phyloP scores from a whole-genome alignment of 2,888 invertebrate genomes.

The Scaptomyza polygonia region DNA sequence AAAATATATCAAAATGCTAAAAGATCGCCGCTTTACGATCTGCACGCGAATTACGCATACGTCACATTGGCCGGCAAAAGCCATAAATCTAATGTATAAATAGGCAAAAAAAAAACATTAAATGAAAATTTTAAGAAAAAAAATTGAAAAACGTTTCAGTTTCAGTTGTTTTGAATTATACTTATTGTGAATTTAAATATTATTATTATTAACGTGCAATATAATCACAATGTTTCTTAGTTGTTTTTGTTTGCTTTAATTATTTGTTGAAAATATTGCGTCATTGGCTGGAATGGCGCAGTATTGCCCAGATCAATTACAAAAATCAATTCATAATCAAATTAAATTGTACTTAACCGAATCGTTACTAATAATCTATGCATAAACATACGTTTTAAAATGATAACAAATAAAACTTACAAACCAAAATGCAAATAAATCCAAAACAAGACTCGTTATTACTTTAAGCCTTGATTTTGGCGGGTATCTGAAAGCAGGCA shows the following conservation, averaged over 20 bases:
- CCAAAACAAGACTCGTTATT: constrained; percentile 10
- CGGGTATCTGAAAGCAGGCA: constrained; percentile 89
- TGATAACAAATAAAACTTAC: constrained; percentile 50
- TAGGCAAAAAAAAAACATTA: constrained; percentile 38
- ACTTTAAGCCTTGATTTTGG: constrained; percentile 86
- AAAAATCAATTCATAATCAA: constrained; percentile 17
- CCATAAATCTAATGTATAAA: constrained; percentile 16
- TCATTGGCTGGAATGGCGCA: constrained; percentile 73
- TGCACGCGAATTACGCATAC: constrained; percentile 46
- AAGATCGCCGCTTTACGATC: constrained; percentile 12
- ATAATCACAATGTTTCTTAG: constrained; percentile 14
- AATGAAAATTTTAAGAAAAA: constrained; percentile 31
- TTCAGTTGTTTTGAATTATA: constrained; percentile 23
- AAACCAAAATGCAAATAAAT: constrained; percentile 30
- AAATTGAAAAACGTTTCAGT: constrained; percentile 2
- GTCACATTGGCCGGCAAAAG: constrained; percentile 29
- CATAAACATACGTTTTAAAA: constrained; percentile 48
- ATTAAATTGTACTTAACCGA: constrained; percentile 48
- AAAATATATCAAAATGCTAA: background rate
- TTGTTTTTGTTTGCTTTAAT: background rate
- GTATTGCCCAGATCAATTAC: constrained; percentile 48
- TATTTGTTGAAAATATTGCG: constrained; percentile 51
- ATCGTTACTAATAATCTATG: constrained; percentile 38
- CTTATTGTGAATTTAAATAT: constrained; percentile 18
- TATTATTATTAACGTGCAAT: constrained; percentile 14